Percentiles rank a stretch among this genome's conserved stretches.
These are phyloP conservation scores for Mythimna ferrago DNA, from an alignment of 2,888 invertebrate genomes.

Conservation along the genomic window DNA sequence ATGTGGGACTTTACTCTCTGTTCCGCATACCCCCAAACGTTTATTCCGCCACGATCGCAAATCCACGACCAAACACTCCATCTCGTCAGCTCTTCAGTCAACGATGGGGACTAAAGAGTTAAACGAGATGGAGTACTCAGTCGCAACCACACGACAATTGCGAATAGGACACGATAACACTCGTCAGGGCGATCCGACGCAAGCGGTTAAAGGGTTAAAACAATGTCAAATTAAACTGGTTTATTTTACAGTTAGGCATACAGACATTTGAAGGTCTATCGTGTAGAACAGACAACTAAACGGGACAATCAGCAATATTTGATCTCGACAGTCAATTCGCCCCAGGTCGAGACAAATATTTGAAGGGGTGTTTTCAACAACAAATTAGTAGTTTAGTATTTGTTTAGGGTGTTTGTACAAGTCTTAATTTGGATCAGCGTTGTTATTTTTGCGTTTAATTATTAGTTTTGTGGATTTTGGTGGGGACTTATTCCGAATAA, in stretches of 20 bases:
- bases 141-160: no score
- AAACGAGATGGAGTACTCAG: no score
- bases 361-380: constrained; percentile 58
- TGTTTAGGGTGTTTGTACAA: constrained; percentile 57
- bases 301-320: constrained; percentile 54
- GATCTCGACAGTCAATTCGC: constrained; percentile 33
- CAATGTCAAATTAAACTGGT: neutral
- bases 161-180: no score
- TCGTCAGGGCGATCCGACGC: no score
- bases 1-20: no score
- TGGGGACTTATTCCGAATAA: neutral
- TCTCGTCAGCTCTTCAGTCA: no score
- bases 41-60: no score
- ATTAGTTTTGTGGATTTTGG: constrained; percentile 1
- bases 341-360: constrained; percentile 60
- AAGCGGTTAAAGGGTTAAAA: neutral
- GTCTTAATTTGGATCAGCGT: constrained; percentile 46
- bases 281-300: constrained; percentile 16
- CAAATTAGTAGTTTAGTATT: constrained; percentile 63
- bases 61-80: no score
- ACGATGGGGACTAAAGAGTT: no score
- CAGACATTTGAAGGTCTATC: constrained; percentile 13
- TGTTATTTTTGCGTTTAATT: constrained; percentile 26
- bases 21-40: no score
- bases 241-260: neutral